Base-by-base conservation (phyloP, 2,797 vertebrate genomes). In the Eremophila alpestris region DNA sequence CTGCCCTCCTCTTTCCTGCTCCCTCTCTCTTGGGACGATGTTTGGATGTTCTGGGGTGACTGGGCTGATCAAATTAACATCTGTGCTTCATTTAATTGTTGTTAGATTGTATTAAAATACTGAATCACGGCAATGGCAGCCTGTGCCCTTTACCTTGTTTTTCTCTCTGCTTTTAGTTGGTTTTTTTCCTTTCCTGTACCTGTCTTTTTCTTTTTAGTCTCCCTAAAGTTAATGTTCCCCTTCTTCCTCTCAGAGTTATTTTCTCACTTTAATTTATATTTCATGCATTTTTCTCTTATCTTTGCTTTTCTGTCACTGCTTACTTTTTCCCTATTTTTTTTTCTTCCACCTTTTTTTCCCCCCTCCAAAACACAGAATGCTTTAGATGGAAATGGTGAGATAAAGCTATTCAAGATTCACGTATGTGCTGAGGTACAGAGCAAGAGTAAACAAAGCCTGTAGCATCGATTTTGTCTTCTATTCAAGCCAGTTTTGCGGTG, bases 401-500 rank as follows among this genome's bases (percentile, higher is more conserved):
- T 87, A 60, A 18, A 63, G 36, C 67, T 93, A 40, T 90, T 96
- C 59, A 81, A 88, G 55, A 59, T 54, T 83, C 48, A 0, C 14
- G 1, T 75, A 48, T 65, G 55, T 65, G 51, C 38, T 88, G 58
- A 83, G n/a, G 83, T 91, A 55, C 29, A 64, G 51, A 78, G 58
- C 23, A 63, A 83, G 85, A 91, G 90, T 83, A 84, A 86, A 51
- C 73, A 95, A 90, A 85, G 69, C 48, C 40, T 4, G 6, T 91
- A 70, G 51, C 83, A 83, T 82, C 76, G 95, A 67, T 93, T 97
- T 89, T 96, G 69, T 90, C 62, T 93, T 88, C 65, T 51, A 60
- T 95, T 84, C 69, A 93, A 93, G 69, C 12, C 62, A 86, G 55
- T 81, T 89, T 93, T 91, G n/a, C 73, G 83, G 59, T 59, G 76